These are phyloP conservation scores for Brachyhypopomus occidentalis DNA, from an alignment of 2,113 vertebrate species.

Conservation along the genomic window DNA sequence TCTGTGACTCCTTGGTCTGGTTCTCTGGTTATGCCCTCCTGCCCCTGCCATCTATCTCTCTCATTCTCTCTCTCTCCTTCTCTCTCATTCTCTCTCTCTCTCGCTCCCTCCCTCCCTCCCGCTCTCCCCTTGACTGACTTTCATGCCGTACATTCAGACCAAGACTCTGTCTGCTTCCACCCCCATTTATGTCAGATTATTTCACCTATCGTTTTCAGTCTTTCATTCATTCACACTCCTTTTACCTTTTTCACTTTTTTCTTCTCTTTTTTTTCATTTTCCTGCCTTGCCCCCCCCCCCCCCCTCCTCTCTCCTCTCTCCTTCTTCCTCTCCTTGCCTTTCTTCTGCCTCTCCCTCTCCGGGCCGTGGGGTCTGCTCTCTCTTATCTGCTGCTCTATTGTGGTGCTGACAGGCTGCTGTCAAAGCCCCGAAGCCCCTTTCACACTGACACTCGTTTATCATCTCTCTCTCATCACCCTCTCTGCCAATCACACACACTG, in stretches of 20 bases:
- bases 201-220: neutral
- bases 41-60: neutral
- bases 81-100: too few relatives aligned
- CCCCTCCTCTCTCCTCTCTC: neutral
- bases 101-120: neutral
- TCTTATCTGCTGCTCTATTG: conserved; percentile 55
- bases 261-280: neutral
- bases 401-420: conserved; percentile 53
- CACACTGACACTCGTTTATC: conserved; percentile 52
- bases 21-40: neutral
- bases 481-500: conserved; percentile 49
- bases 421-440: conserved; percentile 50
- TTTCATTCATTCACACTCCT: neutral
- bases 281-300: too few relatives aligned
- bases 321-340: neutral
- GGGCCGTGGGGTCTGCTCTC: conserved; percentile 3
- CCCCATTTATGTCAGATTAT: too few relatives aligned
- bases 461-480: conserved; percentile 52
- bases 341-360: neutral
- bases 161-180: neutral
- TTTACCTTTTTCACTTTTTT: neutral
- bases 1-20: neutral
- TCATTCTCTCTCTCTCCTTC: neutral
- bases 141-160: neutral
- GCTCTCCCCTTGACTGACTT: neutral